Base-by-base conservation (phyloP, 2,888 invertebrate genomes). In the Drepana falcataria region DNA sequence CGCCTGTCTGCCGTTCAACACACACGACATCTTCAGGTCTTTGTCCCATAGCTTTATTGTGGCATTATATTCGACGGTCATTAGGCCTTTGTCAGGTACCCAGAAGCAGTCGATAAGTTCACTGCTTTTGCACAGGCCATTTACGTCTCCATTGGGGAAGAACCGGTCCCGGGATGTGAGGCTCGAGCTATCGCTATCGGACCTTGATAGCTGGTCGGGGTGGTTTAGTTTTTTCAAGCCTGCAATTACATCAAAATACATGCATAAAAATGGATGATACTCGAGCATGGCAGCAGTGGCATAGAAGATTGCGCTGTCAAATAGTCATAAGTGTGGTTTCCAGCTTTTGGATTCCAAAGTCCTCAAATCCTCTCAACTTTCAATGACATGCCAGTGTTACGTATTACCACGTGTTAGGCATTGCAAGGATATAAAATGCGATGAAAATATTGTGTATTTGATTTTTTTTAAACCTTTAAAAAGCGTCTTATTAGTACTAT, bases 11-110 rank as follows among this genome's bases (percentile, higher is more conserved):
- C 82, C 81, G 33, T 82, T 77, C 48, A 91, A 59, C 47, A 91
- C 82, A 37, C 77, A 73, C 0, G 69, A 60, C 2, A 89, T 48
- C 48, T 83, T 79, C 48, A 87, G 55, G 3, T 77, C 68, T 4
- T 66, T 66, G 49, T 79, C 74, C 91, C 91, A 91, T 3, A 90
- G 69, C 55, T 91, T 90, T 2, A 90, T 79, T 0, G 80, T 81
- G 0, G 84, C 86, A 53, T 88, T 89, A 7, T 71, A 74, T 53
- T 89, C 88, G 0, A 91, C 79, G 0, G 87, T 88, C 2, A 91
- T 65, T 1, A 91, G 69, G 0, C 88, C 86, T 1, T 76, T 54
- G 9, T 78, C 78, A 5, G 62, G 61, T 0, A 87, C 53, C 77
- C 82, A 85, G 67, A 83, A 90, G 54, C 88, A 86, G 34, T 83